Conservation (phyloP, 2,797 vertebrate genomes). For the Perodicticus potto region DNA sequence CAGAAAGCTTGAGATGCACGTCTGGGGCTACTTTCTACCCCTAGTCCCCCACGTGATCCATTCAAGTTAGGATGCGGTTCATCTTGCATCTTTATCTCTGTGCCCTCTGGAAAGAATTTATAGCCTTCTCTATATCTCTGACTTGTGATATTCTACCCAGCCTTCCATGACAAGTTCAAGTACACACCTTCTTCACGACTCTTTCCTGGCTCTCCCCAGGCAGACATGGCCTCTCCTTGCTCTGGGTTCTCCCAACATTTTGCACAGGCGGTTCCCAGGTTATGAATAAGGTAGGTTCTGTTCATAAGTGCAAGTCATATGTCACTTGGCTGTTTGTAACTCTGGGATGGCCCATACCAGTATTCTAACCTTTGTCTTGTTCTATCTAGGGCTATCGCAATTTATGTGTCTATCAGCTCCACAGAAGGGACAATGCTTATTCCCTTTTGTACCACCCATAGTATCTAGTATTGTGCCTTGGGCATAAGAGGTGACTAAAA, state of each 20-base stretch:
- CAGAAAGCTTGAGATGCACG: background rate
- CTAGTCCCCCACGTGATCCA: background rate
- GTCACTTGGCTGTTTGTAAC: too few relatives aligned
- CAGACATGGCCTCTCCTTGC: background rate
- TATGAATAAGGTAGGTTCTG: too few relatives aligned
- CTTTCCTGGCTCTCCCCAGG: background rate
- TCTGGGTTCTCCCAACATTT: background rate
- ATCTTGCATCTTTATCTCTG: background rate
- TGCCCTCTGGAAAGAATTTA: background rate
- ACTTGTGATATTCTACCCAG: background rate
- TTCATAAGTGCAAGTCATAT: too few relatives aligned
- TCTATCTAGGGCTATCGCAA: background rate
- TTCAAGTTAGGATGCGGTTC: background rate
- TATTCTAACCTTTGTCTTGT: background rate
- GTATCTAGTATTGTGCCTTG: slow-evolving; percentile 1
- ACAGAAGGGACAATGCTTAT: background rate
- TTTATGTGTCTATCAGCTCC: background rate
- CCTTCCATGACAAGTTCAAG: background rate
- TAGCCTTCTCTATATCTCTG: background rate
- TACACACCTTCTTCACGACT: background rate
- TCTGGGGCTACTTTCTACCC: background rate
- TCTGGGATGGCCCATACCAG: background rate
- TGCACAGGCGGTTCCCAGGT: too few relatives aligned
- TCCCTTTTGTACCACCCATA: slow-evolving; percentile 19
- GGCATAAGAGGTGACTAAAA: slow-evolving; percentile 47